Evolutionary conservation across 37 sponge, comb jelly and placozoan genomes (phyloP), one percentile per base, ranked within the genome.

Genomic region (Tethya wilhelma): DNA sequence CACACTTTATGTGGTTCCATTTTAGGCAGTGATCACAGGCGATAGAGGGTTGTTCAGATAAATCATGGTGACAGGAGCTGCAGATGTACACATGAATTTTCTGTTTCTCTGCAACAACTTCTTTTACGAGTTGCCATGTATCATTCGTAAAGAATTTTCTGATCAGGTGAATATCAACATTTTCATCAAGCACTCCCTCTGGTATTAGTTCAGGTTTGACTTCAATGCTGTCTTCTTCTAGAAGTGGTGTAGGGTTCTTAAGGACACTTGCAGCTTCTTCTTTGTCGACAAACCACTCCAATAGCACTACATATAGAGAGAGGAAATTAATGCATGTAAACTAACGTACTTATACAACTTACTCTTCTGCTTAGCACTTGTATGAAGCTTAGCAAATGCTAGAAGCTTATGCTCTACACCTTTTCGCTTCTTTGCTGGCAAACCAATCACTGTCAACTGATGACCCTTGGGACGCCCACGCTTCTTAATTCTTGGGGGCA

Each of bases 281-380:
- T 9, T 44, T 7, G 23, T 44, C 33, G 5, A 73, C 74, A 73
- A 73, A 73, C 74, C 74, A 73, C 32, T 25, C 56, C 46, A 73
- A 23, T 56, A 73, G 44, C 22, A 9, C 71, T 69, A 23, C 33
- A 20, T 33, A 38, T 36, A 37, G 39, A 69, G 39, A 69, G 23
- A 49, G 9, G 53, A 19, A 49, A 19, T 49, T 49, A 49, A 49
- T 49, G 53, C n/a, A n/a, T n/a, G n/a, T n/a, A n/a, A n/a, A n/a
- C n/a, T n/a, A n/a, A n/a, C n/a, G n/a, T n/a, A n/a, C n/a, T n/a
- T n/a, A n/a, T n/a, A n/a, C n/a, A n/a, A n/a, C n/a, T n/a, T n/a
- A n/a, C n/a, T n/a, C n/a, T n/a, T n/a, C n/a, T n/a, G n/a, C n/a
- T n/a, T n/a, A n/a, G n/a, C n/a, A n/a, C n/a, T n/a, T n/a, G n/a